phyloP scores from a whole-genome alignment of 2,888 invertebrate species.

The Diloba caeruleocephala region DNA sequence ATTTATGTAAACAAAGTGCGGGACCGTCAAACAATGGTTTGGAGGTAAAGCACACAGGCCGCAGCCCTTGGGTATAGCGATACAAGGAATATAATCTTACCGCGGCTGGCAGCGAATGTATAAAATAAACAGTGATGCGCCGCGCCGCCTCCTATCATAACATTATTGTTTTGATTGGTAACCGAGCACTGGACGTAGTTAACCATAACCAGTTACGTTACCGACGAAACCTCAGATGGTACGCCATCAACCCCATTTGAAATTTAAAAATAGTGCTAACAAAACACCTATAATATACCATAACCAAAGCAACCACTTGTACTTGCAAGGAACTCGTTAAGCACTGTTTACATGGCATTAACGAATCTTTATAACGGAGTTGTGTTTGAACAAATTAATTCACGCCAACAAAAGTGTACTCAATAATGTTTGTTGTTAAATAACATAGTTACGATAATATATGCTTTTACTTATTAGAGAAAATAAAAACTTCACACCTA shows the following conservation, averaged over 20 bases:
- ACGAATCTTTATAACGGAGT: slow-evolving; percentile 36
- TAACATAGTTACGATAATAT: slow-evolving; percentile 40
- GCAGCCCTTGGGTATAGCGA: slow-evolving; percentile 67
- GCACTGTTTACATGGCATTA: slow-evolving; percentile 39
- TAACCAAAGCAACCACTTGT: slow-evolving; percentile 37
- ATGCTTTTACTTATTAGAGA: slow-evolving; percentile 24
- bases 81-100: slow-evolving; percentile 77
- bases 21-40: slow-evolving; percentile 65
- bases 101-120: slow-evolving; percentile 73
- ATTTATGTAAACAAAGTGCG: slow-evolving; percentile 60
- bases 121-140: slow-evolving; percentile 79
- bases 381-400: slow-evolving; percentile 49
- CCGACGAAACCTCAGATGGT: slow-evolving; percentile 24
- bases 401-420: slow-evolving; percentile 30
- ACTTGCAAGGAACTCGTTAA: slow-evolving; percentile 32
- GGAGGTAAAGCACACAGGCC: slow-evolving; percentile 64
- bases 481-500: slow-evolving; percentile 28
- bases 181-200: slow-evolving; percentile 58
- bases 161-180: slow-evolving; percentile 83
- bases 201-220: slow-evolving; percentile 42
- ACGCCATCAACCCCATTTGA: slow-evolving; percentile 28
- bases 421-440: slow-evolving; percentile 28
- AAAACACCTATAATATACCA: slow-evolving; percentile 42
- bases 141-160: slow-evolving; percentile 81
- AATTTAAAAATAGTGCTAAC: slow-evolving; percentile 40